Percentiles rank a stretch among this genome's conserved stretches.
Conservation (phyloP, 2,888 invertebrate species). For the Blera fallax region DNA sequence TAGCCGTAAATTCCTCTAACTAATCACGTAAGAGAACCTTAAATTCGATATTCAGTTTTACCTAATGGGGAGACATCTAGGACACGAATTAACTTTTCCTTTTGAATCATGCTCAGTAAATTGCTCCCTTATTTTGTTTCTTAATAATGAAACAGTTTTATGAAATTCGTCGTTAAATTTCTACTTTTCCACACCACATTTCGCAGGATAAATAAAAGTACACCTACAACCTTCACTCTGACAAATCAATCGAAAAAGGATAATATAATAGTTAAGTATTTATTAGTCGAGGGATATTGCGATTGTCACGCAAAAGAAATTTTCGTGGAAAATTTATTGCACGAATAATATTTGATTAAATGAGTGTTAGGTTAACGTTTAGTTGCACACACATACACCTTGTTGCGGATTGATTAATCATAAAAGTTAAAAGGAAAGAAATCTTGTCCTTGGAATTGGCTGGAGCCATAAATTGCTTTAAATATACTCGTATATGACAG, state of each 20-base stretch:
- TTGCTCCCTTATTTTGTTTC: neutral
- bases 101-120: neutral
- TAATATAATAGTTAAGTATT: conserved; percentile 16
- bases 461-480: conserved; percentile 3
- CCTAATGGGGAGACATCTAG: neutral
- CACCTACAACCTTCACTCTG: neutral
- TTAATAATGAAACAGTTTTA: conserved; percentile 2
- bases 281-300: conserved; percentile 35
- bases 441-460: conserved; percentile 2
- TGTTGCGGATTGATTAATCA: conserved; percentile 42
- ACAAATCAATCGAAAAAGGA: conserved; percentile 10
- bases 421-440: conserved; percentile 3
- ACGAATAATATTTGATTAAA: conserved; percentile 47
- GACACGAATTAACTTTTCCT: neutral
- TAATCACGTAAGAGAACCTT: neutral
- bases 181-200: neutral
- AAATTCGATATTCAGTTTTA: neutral
- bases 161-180: conserved; percentile 24
- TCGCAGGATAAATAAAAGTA: neutral
- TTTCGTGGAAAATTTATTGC: conserved; percentile 38
- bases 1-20: neutral
- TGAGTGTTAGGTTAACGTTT: conserved; percentile 30
- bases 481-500: neutral
- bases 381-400: conserved; percentile 6
- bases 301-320: conserved; percentile 54